Conservation (phyloP, 2,113 vertebrate genomes). For the Corythoichthys intestinalis region DNA sequence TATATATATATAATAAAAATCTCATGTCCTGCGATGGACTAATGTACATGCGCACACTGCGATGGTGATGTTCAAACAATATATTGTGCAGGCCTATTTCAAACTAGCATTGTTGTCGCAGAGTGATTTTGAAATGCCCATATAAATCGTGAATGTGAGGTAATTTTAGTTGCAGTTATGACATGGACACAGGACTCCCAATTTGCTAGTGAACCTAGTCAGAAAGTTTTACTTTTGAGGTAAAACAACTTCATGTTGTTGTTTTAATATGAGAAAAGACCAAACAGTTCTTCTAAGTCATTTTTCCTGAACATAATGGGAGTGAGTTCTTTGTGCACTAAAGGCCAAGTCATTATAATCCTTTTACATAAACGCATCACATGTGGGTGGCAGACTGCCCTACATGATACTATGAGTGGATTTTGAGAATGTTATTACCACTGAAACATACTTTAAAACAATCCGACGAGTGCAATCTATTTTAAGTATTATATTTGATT, state of each 20-base stretch:
- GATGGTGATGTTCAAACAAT: too few relatives aligned
- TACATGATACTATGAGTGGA: slow-evolving; percentile 16
- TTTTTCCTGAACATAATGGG: neutral
- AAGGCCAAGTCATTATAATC: slow-evolving; percentile 56
- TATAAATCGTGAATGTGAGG: neutral
- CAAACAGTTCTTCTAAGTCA: neutral
- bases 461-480: neutral
- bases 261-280: neutral
- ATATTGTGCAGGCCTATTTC: too few relatives aligned
- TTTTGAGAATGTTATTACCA: neutral
- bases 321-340: slow-evolving; percentile 45
- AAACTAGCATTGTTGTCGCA: too few relatives aligned
- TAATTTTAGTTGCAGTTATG: neutral
- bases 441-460: neutral
- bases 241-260: neutral
- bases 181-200: neutral
- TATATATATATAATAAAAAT: too few relatives aligned
- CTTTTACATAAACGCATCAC: slow-evolving; percentile 40
- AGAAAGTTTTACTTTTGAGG: neutral
- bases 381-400: slow-evolving; percentile 39
- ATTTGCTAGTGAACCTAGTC: neutral
- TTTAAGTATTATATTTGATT: neutral
- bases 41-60: too few relatives aligned
- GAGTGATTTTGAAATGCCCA: too few relatives aligned
- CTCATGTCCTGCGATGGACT: too few relatives aligned